Conservation (phyloP, 2,113 vertebrate species). For the Equus quagga region DNA sequence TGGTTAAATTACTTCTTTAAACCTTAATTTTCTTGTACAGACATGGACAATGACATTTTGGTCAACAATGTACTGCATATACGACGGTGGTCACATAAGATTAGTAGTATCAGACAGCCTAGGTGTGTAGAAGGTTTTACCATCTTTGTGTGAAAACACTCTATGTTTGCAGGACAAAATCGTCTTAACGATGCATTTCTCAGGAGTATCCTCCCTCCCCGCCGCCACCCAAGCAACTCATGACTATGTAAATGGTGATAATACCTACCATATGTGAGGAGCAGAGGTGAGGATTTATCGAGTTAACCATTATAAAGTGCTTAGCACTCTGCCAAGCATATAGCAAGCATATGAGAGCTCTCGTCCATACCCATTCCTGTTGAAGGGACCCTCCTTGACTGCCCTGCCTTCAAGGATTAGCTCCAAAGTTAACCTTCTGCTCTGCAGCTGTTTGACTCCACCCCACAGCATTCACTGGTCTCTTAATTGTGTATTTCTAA, state of each 20-base stretch:
- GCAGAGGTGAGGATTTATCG: not conserved
- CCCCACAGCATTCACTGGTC: not conserved
- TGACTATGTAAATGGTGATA: conserved; percentile 13
- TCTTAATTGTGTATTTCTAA: not conserved
- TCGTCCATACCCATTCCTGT: not conserved
- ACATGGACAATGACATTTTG: too few species aligned
- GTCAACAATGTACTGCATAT: too few species aligned
- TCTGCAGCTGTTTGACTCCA: not conserved
- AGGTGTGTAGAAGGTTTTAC: too few species aligned
- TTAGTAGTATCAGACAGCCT: too few species aligned
- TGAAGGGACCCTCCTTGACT: not conserved
- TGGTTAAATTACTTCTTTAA: conserved; percentile 24
- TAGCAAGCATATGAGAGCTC: not conserved
- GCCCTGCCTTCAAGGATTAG: not conserved
- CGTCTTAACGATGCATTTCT: too few species aligned
- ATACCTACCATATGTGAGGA: not conserved
- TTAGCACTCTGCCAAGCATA: not conserved
- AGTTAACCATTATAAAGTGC: not conserved
- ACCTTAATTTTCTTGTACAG: not conserved
- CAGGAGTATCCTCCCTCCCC: too few species aligned
- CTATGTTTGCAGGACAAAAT: too few species aligned
- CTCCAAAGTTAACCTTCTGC: not conserved
- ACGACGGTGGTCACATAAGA: too few species aligned
- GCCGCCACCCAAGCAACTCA: too few species aligned
- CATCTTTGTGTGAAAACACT: too few species aligned